These are phyloP conservation scores for Trigoniulus corallinus DNA, from an alignment of 1,140 invertebrate genomes.

Conservation along the genomic window DNA sequence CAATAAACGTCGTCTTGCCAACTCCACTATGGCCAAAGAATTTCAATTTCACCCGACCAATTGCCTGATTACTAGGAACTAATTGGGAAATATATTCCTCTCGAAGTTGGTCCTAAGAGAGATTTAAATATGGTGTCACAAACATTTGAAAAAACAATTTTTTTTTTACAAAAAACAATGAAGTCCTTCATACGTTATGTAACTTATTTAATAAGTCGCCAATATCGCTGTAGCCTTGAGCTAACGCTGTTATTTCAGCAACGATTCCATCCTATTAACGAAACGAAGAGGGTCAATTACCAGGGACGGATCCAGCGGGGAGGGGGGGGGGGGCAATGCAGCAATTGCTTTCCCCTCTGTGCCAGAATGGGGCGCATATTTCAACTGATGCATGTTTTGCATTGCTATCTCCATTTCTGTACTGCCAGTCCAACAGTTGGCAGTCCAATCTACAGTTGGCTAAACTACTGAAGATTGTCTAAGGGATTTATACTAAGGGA, in stretches of 20 bases:
- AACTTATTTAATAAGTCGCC: conserved; percentile 51
- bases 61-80: conserved; percentile 39
- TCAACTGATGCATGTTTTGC: too few relatives aligned
- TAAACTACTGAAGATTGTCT: too few relatives aligned
- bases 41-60: conserved; percentile 53
- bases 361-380: too few relatives aligned
- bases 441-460: too few relatives aligned
- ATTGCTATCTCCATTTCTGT: too few relatives aligned
- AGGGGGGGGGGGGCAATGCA: too few relatives aligned
- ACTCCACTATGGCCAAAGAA: conserved; percentile 57
- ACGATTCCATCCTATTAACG: conserved; percentile 43
- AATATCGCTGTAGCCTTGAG: conserved; percentile 56
- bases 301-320: too few relatives aligned
- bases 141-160: too few relatives aligned
- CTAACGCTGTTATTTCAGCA: conserved; percentile 63
- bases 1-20: conserved; percentile 56
- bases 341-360: too few relatives aligned
- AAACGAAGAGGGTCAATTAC: neutral
- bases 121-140: neutral
- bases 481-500: too few relatives aligned
- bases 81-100: conserved; percentile 52
- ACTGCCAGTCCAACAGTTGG: too few relatives aligned
- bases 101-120: conserved; percentile 33
- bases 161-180: too few relatives aligned
- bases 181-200: conserved; percentile 44